Evolutionary conservation across 2,888 invertebrate genomes (phyloP).

Genomic region (Pocota personata): DNA sequence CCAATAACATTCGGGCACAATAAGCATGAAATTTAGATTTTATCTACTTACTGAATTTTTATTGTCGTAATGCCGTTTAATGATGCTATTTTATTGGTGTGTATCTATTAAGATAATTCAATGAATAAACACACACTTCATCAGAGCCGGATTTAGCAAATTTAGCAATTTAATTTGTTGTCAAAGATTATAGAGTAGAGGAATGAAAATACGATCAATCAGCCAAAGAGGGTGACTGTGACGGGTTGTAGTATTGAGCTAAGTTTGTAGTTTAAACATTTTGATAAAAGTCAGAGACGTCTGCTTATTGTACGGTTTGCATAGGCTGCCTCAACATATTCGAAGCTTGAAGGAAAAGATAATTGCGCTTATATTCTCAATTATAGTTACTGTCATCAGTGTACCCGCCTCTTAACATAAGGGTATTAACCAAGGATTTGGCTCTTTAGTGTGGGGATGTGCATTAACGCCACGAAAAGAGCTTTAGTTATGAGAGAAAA

Average conservation of each 20-base stretch:
- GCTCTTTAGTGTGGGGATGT: too few relatives aligned
- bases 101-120: not conserved
- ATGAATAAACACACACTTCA: not conserved
- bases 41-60: not conserved
- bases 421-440: too few relatives aligned
- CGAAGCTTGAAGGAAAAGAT: too few relatives aligned
- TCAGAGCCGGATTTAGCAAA: slow-evolving; percentile 11
- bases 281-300: too few relatives aligned
- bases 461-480: too few relatives aligned
- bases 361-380: too few relatives aligned
- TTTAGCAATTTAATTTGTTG: not conserved
- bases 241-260: not conserved
- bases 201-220: not conserved
- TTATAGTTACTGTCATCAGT: too few relatives aligned
- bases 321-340: too few relatives aligned
- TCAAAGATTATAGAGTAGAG: not conserved
- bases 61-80: not conserved
- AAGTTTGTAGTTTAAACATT: not conserved
- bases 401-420: too few relatives aligned
- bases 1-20: not conserved
- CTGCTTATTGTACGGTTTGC: too few relatives aligned
- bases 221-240: not conserved
- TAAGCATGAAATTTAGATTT: not conserved
- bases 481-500: too few relatives aligned
- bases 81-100: not conserved